Base-by-base conservation (phyloP, 2,113 vertebrate genomes). In the Laticauda laticaudata region DNA sequence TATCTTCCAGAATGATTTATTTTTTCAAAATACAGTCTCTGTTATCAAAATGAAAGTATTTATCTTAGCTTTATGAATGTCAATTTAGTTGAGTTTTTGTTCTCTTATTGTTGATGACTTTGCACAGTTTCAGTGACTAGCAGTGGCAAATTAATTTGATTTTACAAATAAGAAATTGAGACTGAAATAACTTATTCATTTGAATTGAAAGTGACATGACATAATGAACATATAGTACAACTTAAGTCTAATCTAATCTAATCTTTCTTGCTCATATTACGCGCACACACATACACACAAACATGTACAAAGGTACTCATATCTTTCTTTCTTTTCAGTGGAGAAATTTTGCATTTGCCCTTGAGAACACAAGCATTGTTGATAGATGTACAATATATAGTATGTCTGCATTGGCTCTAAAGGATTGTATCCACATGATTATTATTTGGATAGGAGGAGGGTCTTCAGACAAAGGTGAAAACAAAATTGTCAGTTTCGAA, bases 21-120 rank as follows among this genome's bases (percentile, higher is more conserved):
- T 43, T 81, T 23, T 43, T 9, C 34, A 9, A 39, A 81, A 39
- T 3, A 92, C 45, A 91, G 20, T 81, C 89, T 61, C 21, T 92
- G 94, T 64, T 75, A 23, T 91, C 61, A 85, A 61, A 87, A 39
- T 87, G 55, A 69, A 51, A 87, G 21, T 43, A 87, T 61, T 53
- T 23, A 88, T 21, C 10, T 34, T 8, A 12, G 20, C 43, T 53
- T 39, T 55, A 69, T 24, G 23, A 88, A 69, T 39, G n/a, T 23
- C 48, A 24, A 1, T 11, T 21, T 26, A 92, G 15, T 90, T 26
- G 88, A 87, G 43, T 64, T 64, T 64, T 53, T 24, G 75, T 34
- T 43, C 75, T 81, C 18, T 75, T 75, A 81, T 81, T 81, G 18
- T 43, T 81, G 75, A 81, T 43, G 34, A 43, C 18, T 81, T 81